Conservation (phyloP, 2,888 invertebrate species). For the Villa cingulata region DNA sequence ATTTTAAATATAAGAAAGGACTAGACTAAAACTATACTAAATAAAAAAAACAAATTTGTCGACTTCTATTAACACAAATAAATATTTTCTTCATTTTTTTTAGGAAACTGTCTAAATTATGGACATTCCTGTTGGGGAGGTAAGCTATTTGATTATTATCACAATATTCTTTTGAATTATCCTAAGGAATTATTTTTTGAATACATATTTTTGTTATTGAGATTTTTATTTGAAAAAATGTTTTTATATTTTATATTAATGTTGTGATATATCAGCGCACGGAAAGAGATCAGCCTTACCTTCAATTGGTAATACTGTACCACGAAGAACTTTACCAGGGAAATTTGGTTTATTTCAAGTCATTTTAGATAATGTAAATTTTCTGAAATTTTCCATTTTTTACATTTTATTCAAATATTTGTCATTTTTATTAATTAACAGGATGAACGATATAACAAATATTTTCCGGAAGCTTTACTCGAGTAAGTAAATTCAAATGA, state of each 20-base stretch:
- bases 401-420: not conserved
- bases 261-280: too few species aligned
- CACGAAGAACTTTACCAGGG: not conserved
- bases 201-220: not conserved
- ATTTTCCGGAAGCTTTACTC: not conserved
- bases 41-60: too few species aligned
- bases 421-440: not conserved
- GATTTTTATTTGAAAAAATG: not conserved
- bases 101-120: constrained; percentile 32
- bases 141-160: too few species aligned
- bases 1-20: too few species aligned
- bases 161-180: constrained; percentile 9
- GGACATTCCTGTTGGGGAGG: constrained; percentile 35
- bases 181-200: not conserved
- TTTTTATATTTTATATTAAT: not conserved
- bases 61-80: too few species aligned
- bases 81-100: too few species aligned
- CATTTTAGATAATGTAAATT: not conserved
- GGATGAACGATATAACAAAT: not conserved
- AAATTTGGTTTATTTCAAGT: not conserved
- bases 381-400: not conserved
- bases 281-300: constrained; percentile 23
- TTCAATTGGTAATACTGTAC: not conserved
- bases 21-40: too few species aligned
- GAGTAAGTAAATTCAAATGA: not conserved